These are phyloP conservation scores for Aradophagus sp. DNA, from an alignment of 1,140 invertebrate species.

Conservation along the genomic window DNA sequence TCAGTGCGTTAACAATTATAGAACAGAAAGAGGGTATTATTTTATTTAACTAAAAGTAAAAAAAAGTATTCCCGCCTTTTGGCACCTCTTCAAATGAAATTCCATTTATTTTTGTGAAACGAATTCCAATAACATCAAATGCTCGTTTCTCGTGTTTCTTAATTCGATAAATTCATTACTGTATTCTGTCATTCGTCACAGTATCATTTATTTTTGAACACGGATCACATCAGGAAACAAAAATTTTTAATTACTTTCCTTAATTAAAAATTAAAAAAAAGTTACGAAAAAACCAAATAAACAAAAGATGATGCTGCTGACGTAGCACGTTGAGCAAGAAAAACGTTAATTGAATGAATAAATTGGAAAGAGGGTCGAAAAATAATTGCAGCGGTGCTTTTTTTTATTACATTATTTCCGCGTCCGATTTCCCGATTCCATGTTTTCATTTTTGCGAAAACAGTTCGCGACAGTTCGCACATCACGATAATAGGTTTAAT, in stretches of 20 bases:
- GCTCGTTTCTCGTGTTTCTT: conserved; percentile 5
- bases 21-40: conserved; percentile 10
- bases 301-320: no score
- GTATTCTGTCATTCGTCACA: no score
- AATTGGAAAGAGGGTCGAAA: no score
- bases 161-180: not conserved
- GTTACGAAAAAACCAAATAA: not conserved
- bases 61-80: conserved; percentile 17
- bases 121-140: conserved; percentile 39
- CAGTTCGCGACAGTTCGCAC: not conserved
- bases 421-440: not conserved
- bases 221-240: no score
- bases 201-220: no score
- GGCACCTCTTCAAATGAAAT: conserved; percentile 29
- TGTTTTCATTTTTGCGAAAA: conserved; percentile 4
- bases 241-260: conserved; percentile 9
- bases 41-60: conserved; percentile 12
- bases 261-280: conserved; percentile 2
- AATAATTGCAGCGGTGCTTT: no score
- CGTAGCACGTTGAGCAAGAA: no score
- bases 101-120: conserved; percentile 21
- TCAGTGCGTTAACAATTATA: no score
- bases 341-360: no score
- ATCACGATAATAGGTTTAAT: conserved; percentile 14
- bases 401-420: not conserved